Conservation (phyloP, 2,797 vertebrate species). For the Pangasius mekongensis region DNA sequence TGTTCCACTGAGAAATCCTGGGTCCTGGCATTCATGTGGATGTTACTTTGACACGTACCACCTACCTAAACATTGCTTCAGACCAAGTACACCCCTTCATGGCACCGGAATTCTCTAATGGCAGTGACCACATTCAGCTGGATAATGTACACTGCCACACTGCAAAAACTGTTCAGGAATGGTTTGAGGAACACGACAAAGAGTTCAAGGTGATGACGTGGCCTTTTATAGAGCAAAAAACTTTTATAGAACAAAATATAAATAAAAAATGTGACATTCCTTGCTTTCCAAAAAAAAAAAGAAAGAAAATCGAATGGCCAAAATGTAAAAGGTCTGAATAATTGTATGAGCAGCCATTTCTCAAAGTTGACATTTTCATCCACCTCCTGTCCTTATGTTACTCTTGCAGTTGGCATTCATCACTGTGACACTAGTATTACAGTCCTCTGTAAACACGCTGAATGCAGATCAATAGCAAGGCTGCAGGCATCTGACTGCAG, state of each 20-base stretch:
- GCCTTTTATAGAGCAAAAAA: not conserved
- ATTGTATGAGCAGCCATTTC: constrained; percentile 32
- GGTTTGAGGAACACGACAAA: too few species aligned
- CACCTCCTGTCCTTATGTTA: constrained; percentile 38
- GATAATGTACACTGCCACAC: too few species aligned
- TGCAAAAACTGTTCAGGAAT: too few species aligned
- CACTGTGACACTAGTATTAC: constrained; percentile 23
- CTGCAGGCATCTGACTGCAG: constrained; percentile 45
- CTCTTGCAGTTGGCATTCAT: constrained; percentile 44
- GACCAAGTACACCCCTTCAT: too few species aligned
- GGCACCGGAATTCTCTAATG: too few species aligned
- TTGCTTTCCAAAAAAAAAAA: not conserved
- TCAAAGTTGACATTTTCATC: constrained; percentile 47
- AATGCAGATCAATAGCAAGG: constrained; percentile 53
- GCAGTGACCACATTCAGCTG: too few species aligned
- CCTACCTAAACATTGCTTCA: too few species aligned
- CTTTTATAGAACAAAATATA: not conserved
- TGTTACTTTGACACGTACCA: too few species aligned
- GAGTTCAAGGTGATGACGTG: too few species aligned
- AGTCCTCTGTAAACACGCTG: constrained; percentile 39
- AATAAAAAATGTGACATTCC: not conserved
- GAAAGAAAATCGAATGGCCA: not conserved
- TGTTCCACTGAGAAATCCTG: too few species aligned
- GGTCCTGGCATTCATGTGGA: too few species aligned
- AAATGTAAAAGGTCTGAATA: not conserved